Evolutionary conservation across 2,888 invertebrate species (phyloP).

Genomic region (Rhagophthalmus giganteus): DNA sequence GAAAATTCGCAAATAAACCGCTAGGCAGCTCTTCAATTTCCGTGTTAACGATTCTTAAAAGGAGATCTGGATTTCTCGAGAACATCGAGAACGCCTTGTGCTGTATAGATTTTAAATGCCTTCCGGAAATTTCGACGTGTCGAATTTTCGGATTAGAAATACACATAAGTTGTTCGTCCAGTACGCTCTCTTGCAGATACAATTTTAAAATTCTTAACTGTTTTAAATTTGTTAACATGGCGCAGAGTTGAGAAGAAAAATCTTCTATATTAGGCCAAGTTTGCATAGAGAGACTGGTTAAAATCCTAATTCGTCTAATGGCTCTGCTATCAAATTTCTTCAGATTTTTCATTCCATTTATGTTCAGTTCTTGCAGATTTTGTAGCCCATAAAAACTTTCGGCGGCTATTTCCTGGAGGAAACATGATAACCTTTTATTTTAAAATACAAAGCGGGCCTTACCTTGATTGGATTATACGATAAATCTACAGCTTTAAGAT

Average conservation of each 20-base stretch:
- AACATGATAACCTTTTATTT: conserved; percentile 10
- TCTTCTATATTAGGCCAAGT: conserved; percentile 76
- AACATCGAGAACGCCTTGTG: conserved; percentile 77
- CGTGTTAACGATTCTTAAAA: conserved; percentile 76
- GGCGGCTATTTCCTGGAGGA: conserved; percentile 65
- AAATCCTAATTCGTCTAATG: conserved; percentile 69
- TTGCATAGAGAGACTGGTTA: conserved; percentile 72
- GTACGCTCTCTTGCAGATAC: conserved; percentile 71
- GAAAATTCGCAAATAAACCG: conserved; percentile 75
- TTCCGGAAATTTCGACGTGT: conserved; percentile 79
- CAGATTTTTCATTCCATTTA: conserved; percentile 73
- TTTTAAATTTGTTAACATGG: conserved; percentile 71
- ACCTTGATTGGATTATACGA: conserved; percentile 79
- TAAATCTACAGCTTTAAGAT: conserved; percentile 75
- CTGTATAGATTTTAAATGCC: conserved; percentile 72
- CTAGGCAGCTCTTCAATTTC: conserved; percentile 78
- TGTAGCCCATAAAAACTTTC: conserved; percentile 73
- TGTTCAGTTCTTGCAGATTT: conserved; percentile 73
- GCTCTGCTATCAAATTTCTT: conserved; percentile 76
- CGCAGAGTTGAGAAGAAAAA: conserved; percentile 63
- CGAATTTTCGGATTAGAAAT: conserved; percentile 74
- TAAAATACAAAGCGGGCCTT: conserved; percentile 29
- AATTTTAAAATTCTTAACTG: conserved; percentile 76
- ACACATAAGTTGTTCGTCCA: conserved; percentile 76
- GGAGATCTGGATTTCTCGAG: conserved; percentile 73